Conservation (phyloP, 2,797 vertebrate species). For the Arremon aurantiirostris region DNA sequence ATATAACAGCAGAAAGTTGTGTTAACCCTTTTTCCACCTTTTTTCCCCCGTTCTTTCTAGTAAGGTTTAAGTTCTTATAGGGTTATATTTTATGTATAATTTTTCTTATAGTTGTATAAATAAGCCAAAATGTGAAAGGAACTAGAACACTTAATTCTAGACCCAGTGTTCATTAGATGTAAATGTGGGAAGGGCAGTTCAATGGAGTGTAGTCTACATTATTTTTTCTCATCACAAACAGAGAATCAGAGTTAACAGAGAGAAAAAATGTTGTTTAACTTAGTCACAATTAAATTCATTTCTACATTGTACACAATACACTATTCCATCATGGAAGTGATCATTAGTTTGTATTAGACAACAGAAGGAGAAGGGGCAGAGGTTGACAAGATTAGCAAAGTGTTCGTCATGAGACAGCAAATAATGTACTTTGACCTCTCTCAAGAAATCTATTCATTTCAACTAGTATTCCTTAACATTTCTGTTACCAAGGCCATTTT, state of each 20-base stretch:
- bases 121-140: neutral
- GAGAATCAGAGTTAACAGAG: neutral
- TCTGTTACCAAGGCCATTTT: constrained; percentile 75
- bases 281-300: neutral
- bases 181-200: neutral
- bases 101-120: neutral
- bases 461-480: constrained; percentile 83
- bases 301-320: neutral
- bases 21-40: neutral
- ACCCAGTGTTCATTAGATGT: neutral
- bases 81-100: neutral
- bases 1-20: neutral
- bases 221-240: neutral
- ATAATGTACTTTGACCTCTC: constrained; percentile 75
- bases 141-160: neutral
- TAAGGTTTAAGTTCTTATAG: neutral
- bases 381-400: neutral
- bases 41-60: rapidly evolving
- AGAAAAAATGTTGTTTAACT: neutral
- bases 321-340: neutral
- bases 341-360: neutral
- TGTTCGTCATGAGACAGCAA: neutral
- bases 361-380: neutral
- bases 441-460: constrained; percentile 81
- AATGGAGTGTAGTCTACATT: neutral